Conservation (phyloP, 1,140 invertebrate genomes). For the Triops cancriformis region DNA sequence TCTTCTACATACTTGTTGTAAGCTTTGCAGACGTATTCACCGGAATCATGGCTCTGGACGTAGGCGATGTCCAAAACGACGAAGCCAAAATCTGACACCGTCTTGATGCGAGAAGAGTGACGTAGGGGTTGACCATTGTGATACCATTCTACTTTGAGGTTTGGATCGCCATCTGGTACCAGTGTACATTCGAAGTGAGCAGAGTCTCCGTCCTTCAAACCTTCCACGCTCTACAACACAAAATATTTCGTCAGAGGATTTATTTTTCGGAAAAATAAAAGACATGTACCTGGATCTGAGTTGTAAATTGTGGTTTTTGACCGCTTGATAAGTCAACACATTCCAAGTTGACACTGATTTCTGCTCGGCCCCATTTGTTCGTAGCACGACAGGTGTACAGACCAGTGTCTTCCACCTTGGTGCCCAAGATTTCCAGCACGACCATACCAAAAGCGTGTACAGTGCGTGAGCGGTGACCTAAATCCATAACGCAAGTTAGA, state of each 20-base stretch:
- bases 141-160: constrained; percentile 94
- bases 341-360: constrained; percentile 72
- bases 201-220: constrained; percentile 80
- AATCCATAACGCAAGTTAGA: constrained; percentile 11
- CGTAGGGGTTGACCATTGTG: constrained; percentile 79
- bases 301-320: constrained; percentile 77
- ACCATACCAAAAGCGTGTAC: constrained; percentile 93
- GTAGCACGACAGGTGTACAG: constrained; percentile 76
- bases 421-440: constrained; percentile 84
- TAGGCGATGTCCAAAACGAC: constrained; percentile 92
- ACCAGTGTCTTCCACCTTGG: constrained; percentile 78
- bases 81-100: constrained; percentile 91
- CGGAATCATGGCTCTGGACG: constrained; percentile 84
- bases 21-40: constrained; percentile 82
- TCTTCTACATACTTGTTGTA: constrained; percentile 57
- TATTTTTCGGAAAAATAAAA: constrained; percentile 28
- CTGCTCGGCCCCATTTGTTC: constrained; percentile 78
- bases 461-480: constrained; percentile 68
- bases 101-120: constrained; percentile 84
- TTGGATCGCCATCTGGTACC: constrained; percentile 82
- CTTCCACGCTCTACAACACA: constrained; percentile 52
- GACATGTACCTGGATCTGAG: constrained; percentile 53
- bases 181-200: constrained; percentile 89
- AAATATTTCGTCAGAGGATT: constrained; percentile 18
- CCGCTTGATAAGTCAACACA: constrained; percentile 75